These are phyloP conservation scores for Anoura caudifer DNA, from an alignment of 2,113 vertebrate species.

Conservation along the genomic window DNA sequence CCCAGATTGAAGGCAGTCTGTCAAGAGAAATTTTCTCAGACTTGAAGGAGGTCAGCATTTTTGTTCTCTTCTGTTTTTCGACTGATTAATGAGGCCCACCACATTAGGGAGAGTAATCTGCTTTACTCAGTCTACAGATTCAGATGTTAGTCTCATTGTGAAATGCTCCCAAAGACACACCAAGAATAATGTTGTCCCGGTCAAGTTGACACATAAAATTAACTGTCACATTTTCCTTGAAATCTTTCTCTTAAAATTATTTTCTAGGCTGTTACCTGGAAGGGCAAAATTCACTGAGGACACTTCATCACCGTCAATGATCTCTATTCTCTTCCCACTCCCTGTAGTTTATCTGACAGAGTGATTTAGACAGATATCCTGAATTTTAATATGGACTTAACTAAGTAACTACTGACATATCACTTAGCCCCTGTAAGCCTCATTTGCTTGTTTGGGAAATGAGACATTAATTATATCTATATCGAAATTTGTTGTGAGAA, in stretches of 20 bases:
- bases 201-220: not conserved
- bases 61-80: not conserved
- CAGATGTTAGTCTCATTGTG: not conserved
- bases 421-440: not conserved
- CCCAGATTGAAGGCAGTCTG: not conserved
- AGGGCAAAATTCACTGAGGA: not conserved
- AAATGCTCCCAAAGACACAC: not conserved
- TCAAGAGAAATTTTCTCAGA: not conserved
- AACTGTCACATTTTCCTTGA: not conserved
- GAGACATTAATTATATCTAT: not conserved
- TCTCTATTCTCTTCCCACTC: not conserved
- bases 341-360: not conserved
- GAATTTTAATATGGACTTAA: not conserved
- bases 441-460: not conserved
- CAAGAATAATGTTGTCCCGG: not conserved
- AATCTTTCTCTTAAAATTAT: slow-evolving; percentile 7
- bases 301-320: not conserved
- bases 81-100: not conserved
- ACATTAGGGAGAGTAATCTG: not conserved
- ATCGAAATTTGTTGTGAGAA: not conserved
- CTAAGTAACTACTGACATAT: not conserved
- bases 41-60: not conserved
- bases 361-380: not conserved
- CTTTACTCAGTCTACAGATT: not conserved
- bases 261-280: not conserved